Base-by-base conservation (phyloP, 2,888 invertebrate species). In the Gandaritis pyraliata region DNA sequence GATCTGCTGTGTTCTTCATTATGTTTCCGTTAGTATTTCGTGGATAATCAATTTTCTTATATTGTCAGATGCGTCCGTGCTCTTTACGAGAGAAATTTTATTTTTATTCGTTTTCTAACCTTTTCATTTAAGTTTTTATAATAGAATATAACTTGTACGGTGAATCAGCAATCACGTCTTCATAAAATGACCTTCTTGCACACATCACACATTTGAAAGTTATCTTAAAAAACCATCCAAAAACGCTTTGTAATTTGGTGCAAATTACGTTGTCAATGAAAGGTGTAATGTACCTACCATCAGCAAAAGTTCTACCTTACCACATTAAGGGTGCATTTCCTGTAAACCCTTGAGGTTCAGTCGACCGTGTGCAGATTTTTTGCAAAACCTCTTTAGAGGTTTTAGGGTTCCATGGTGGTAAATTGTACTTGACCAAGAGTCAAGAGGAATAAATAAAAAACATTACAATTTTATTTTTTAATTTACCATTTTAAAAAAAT, bases 221-320 rank as follows among this genome's bases (percentile, higher is more conserved):
- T 57, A 33, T 23, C 48, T 18, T 39, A 30, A 52, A 60, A 65
- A 65, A 43, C 49, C 66, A 71, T 52, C 58, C 65, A 55, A 80
- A 78, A 76, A 71, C 69, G 47, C 65, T 55, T 45, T 69, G 46
- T 69, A 71, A 55, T 36, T 29, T 10, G 74, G 83, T 82, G 69
- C 75, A 87, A 75, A 81, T 80, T 81, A 73, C 80, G 66, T 72
- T 82, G 79, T 69, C 65, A 78, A 81, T 81, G 81, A 83, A 83
- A 87, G 86, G 88, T 85, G 89, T 89, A 88, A 89, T 86, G 86
- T 81, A n/a, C n/a, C n/a, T n/a, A n/a, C n/a, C n/a, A n/a, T n/a
- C n/a, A n/a, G n/a, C n/a, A n/a, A n/a, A n/a, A n/a, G n/a, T n/a
- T n/a, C n/a, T n/a, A n/a, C n/a, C n/a, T n/a, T n/a, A n/a, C n/a